Percentiles rank a stretch among this genome's conserved stretches.
phyloP scores from a whole-genome alignment of 2,888 invertebrate genomes.

The Neuroscelio doddi region DNA sequence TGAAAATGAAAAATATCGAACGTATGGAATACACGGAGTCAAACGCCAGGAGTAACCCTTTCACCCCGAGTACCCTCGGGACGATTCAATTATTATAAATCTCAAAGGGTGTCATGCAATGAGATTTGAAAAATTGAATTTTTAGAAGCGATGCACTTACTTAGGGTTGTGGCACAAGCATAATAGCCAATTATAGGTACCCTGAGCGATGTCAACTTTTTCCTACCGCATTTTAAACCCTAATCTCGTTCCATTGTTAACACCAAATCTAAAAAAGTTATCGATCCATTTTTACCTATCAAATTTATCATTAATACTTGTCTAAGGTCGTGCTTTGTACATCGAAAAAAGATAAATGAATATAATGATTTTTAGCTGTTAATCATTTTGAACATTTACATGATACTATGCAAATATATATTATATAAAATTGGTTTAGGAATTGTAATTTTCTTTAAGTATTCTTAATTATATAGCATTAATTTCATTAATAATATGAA shows the following conservation, averaged over 20 bases:
- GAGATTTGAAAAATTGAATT: slow-evolving; percentile 12
- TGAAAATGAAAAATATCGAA: slow-evolving; percentile 11
- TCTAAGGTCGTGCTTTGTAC: too few species aligned
- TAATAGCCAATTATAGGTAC: slow-evolving; percentile 59
- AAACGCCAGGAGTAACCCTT: slow-evolving; percentile 28
- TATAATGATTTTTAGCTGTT: too few species aligned
- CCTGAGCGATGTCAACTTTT: slow-evolving; percentile 27
- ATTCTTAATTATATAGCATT: too few species aligned
- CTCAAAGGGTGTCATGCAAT: slow-evolving; percentile 19
- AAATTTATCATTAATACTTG: slow-evolving; percentile 23
- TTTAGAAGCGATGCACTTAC: slow-evolving; percentile 18
- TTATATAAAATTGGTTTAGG: too few species aligned
- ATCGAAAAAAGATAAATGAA: too few species aligned
- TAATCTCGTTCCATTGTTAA: slow-evolving; percentile 51
- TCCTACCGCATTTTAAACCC: slow-evolving; percentile 33
- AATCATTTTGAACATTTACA: too few species aligned
- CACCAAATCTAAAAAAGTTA: slow-evolving; percentile 60
- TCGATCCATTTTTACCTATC: slow-evolving; percentile 41
- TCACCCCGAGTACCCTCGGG: slow-evolving; percentile 27
- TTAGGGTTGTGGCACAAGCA: slow-evolving; percentile 45
- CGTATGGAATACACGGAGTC: slow-evolving; percentile 17
- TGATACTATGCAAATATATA: too few species aligned
- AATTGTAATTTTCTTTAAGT: too few species aligned
- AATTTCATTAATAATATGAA: too few species aligned
- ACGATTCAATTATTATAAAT: slow-evolving; percentile 56